Percentiles rank a stretch among this genome's conserved stretches.
These are phyloP conservation scores for Leuciscus idus DNA, from an alignment of 2,113 vertebrate species.

Conservation along the genomic window DNA sequence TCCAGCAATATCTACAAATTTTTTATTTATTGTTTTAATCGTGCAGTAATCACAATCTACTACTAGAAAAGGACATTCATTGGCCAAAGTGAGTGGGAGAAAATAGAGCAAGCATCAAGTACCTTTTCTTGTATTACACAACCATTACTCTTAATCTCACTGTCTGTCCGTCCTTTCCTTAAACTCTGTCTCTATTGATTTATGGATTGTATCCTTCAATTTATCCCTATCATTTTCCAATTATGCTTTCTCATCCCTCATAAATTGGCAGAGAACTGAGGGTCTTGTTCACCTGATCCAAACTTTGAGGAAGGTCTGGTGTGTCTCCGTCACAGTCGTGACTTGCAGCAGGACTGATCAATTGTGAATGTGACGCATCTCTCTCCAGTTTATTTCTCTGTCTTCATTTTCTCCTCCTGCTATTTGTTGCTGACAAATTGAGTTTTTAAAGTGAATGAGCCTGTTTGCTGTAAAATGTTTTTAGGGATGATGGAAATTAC, in stretches of 20 bases:
- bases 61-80: background rate
- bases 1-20: background rate
- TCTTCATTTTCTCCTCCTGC: constrained; percentile 11
- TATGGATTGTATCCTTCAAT: background rate
- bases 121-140: background rate
- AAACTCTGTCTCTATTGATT: background rate
- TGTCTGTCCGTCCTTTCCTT: background rate
- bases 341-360: background rate
- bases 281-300: constrained; percentile 2
- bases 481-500: background rate
- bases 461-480: constrained; percentile 22
- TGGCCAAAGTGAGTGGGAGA: no score
- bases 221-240: background rate
- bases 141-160: background rate
- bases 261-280: background rate
- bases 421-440: constrained; percentile 9
- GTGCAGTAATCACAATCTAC: background rate
- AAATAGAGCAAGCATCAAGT: background rate
- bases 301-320: background rate
- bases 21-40: no score
- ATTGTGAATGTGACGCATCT: constrained; percentile 28
- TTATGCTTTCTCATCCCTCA: background rate
- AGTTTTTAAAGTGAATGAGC: background rate
- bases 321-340: constrained; percentile 3
- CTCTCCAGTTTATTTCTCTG: constrained; percentile 12